Base-by-base conservation (phyloP, 2,888 invertebrate species). In the Protula sp. region DNA sequence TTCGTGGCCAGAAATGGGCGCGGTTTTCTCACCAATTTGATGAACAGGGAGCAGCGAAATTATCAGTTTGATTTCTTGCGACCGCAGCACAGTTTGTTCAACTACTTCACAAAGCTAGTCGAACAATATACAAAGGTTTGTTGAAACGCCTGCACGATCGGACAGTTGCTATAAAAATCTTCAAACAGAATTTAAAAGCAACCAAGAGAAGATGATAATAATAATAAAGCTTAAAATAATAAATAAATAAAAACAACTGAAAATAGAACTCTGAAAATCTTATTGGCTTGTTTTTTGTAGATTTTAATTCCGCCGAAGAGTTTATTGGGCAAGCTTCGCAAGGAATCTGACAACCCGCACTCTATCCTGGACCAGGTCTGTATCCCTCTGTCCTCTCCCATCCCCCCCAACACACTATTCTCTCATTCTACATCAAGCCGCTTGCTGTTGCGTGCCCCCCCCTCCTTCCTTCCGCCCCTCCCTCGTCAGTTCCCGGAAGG, bases 1-100 rank as follows among this genome's bases (percentile, higher is more conserved):
- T 99, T 99, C 84, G 98, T 98, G 0, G 99, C 99, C 0, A 86
- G 98, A 75, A 99, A 99, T 82, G 99, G 99, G 0, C 87, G 98
- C 0, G 94, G 97, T 77, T 99, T 99, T 81, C 84, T 99, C 24
- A 98, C 98, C 0, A 95, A 95, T 76, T 83, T 99, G 22, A 99
- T 99, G 98, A 97, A 95, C 78, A 87, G 95, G 26, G 99, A 99
- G 76, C 94, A 95, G 76, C 85, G 97, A 2, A 99, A 99, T 79
- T 97, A 92, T 74, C 97, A 98, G 81, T 99, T 99, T 84, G 99
- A 99, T 81, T 99, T 99, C 79, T 85, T 99, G 2, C 87, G 98
- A 2, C 99, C 99, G 0, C 98, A 99, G 75, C 99, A 99, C 83
- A 95, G 95, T 0, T 85, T 98, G 14, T 99, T 99, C 80, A 93